phyloP scores from a whole-genome alignment of 1,140 invertebrate species.

The Dreissena rostriformis region DNA sequence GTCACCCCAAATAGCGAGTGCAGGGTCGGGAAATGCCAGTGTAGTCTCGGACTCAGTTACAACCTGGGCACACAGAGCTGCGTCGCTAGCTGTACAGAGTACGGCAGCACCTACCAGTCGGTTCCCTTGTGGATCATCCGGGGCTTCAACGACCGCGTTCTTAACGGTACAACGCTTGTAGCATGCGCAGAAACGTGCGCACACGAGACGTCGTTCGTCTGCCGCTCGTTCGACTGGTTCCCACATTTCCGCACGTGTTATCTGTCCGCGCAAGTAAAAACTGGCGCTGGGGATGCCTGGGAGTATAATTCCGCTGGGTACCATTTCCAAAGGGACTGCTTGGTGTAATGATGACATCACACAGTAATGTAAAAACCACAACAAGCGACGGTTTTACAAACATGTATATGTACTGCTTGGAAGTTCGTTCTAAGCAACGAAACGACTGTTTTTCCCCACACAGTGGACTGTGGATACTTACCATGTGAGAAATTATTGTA shows the following conservation, averaged over 20 bases:
- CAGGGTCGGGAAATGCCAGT: constrained; percentile 28
- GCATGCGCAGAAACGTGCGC: constrained; percentile 8
- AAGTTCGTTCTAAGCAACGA: no score
- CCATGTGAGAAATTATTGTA: no score
- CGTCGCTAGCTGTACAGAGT: not conserved
- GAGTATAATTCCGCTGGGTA: constrained; percentile 29
- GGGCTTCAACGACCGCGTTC: constrained; percentile 3
- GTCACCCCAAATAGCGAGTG: constrained; percentile 20
- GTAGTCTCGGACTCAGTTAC: constrained; percentile 26
- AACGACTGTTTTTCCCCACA: no score
- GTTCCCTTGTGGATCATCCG: constrained; percentile 24
- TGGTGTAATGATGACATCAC: no score
- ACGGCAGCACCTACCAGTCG: constrained; percentile 39
- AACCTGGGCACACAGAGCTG: constrained; percentile 4
- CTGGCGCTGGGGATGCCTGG: constrained; percentile 21
- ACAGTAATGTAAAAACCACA: no score
- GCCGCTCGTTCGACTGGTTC: constrained; percentile 40
- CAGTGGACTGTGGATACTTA: no score
- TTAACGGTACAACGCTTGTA: constrained; percentile 10
- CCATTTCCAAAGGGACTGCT: constrained; percentile 47
- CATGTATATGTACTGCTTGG: no score
- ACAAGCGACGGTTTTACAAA: no score
- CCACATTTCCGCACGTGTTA: constrained; percentile 26
- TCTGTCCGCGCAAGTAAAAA: not conserved
- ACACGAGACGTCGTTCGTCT: not conserved